Evolutionary conservation across 2,113 vertebrate species (phyloP).

Genomic region (Thinocorus orbignyianus): DNA sequence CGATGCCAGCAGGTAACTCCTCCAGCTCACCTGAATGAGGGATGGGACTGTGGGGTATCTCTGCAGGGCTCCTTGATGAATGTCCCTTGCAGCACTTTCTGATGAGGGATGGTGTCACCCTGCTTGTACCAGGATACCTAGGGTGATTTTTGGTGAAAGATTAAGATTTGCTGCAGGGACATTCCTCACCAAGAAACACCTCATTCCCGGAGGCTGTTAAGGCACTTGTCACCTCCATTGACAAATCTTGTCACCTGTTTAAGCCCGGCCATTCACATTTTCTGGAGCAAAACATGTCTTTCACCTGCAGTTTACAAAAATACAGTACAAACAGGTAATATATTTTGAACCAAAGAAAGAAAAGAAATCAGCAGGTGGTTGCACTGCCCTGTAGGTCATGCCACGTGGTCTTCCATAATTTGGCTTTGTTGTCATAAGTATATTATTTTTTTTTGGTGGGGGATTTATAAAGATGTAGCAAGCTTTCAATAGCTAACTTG

Average conservation of each 20-base stretch:
- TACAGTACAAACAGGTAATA: not conserved
- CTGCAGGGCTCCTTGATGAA: not conserved
- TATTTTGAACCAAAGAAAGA: not conserved
- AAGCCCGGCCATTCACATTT: not conserved
- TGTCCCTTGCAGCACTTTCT: not conserved
- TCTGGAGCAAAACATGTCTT: not conserved
- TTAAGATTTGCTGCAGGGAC: not conserved
- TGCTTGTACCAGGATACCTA: not conserved
- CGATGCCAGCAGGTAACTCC: not conserved
- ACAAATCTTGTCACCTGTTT: not conserved
- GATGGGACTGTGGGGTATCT: not conserved
- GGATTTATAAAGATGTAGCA: not conserved
- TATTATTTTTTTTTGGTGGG: not conserved
- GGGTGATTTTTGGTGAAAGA: not conserved
- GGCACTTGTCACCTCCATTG: not conserved
- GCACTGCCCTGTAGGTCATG: accelerated
- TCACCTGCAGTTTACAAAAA: not conserved
- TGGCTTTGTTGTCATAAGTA: not conserved
- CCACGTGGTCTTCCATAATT: not conserved
- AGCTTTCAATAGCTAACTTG: not conserved
- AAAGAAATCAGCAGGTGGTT: not conserved
- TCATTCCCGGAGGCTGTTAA: not conserved
- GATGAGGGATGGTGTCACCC: not conserved
- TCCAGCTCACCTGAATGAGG: not conserved
- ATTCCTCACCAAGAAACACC: not conserved